These are phyloP conservation scores for Hemistola chrysoprasaria DNA, from an alignment of 2,888 invertebrate species.

Conservation along the genomic window DNA sequence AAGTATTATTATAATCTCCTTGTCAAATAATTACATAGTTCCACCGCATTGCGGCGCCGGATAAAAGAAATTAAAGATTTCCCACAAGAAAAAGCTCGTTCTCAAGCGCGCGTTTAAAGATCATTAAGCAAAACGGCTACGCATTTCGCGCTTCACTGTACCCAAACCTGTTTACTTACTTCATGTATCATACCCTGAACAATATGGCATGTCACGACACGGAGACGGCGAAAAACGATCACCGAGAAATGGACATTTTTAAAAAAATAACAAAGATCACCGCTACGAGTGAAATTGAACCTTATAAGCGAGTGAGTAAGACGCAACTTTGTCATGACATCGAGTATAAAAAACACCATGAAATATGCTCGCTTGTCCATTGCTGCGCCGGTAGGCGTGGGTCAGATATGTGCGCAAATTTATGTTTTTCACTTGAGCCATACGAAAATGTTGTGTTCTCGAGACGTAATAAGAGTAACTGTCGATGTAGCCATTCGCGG, in stretches of 20 bases:
- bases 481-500: slow-evolving; percentile 34
- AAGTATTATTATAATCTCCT: slow-evolving; percentile 10
- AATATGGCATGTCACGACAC: slow-evolving; percentile 79
- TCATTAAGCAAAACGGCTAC: slow-evolving; percentile 64
- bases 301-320: slow-evolving; percentile 47
- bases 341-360: slow-evolving; percentile 53
- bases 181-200: slow-evolving; percentile 73
- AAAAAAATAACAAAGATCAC: slow-evolving; percentile 42
- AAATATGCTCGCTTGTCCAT: slow-evolving; percentile 74
- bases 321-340: slow-evolving; percentile 40
- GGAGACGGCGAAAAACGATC: slow-evolving; percentile 64
- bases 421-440: slow-evolving; percentile 45
- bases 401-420: slow-evolving; percentile 64
- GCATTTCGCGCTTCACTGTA: slow-evolving; percentile 59
- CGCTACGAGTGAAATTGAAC: slow-evolving; percentile 40
- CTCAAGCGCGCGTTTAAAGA: slow-evolving; percentile 47
- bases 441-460: slow-evolving; percentile 51
- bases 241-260: slow-evolving; percentile 53
- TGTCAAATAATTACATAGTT: slow-evolving; percentile 21
- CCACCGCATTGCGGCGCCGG: slow-evolving; percentile 9
- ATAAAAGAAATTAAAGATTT: slow-evolving; percentile 38
- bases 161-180: slow-evolving; percentile 71
- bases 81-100: slow-evolving; percentile 46
- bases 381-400: slow-evolving; percentile 72
- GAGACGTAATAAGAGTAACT: slow-evolving; percentile 44